Conservation (phyloP, 1,140 invertebrate genomes). For the Phymorhynchus buccinoides region DNA sequence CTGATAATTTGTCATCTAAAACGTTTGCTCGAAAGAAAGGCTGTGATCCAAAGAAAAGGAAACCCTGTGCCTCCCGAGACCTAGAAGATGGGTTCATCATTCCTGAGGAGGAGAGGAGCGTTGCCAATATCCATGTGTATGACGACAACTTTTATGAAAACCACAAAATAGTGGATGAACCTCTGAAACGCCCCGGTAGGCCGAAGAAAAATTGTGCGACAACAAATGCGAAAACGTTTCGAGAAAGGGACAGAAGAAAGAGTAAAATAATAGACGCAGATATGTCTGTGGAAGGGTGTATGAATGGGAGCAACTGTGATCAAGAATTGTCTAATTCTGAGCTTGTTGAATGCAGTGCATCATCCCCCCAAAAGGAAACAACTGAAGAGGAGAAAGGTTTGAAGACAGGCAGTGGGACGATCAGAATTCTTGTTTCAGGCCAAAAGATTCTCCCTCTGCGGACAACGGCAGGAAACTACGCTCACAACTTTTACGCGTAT, state of each 20-base stretch:
- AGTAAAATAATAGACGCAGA: background rate
- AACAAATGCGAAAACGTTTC: background rate
- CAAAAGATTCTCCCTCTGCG: background rate
- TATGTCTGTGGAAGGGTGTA: background rate
- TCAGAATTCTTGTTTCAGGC: background rate
- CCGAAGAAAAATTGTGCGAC: background rate
- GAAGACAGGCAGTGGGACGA: background rate
- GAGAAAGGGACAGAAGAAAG: background rate
- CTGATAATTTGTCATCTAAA: too few relatives aligned
- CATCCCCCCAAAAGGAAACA: too few relatives aligned
- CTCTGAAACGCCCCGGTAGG: background rate
- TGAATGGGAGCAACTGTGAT: background rate
- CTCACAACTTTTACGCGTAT: background rate
- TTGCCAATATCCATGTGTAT: background rate
- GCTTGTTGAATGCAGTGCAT: too few relatives aligned
- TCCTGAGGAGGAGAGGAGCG: background rate
- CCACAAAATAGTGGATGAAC: constrained; percentile 2
- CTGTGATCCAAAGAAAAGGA: too few relatives aligned
- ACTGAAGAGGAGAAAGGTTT: too few relatives aligned
- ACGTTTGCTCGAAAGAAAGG: too few relatives aligned
- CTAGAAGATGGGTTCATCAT: background rate
- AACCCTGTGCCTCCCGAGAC: background rate
- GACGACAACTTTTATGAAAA: background rate
- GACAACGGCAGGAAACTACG: background rate
- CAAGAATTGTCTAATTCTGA: background rate